Evolutionary conservation across 2,888 invertebrate genomes (phyloP), one percentile per base, ranked within the genome.

Genomic region (Plagiodera versicolora): DNA sequence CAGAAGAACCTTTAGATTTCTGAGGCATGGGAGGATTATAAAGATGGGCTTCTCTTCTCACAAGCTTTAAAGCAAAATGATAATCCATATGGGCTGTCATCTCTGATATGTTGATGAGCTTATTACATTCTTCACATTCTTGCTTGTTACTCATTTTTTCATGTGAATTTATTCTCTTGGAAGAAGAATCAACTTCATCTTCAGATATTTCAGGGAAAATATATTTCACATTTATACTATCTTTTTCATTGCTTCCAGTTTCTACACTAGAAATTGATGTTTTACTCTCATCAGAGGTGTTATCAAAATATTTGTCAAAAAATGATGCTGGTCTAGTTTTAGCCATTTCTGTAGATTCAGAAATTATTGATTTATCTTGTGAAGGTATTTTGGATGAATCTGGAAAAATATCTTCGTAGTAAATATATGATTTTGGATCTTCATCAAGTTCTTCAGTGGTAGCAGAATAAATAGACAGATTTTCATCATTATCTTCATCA

Each of bases 51-150:
- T 78, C 77, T 58, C 74, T 69, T 64, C 73, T 68, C 46, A 76
- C 72, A 59, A 79, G 69, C 71, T 78, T 73, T 61, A 79, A 63
- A 56, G 95, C 95, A 74, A 91, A 85, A 78, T 96, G 95, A 76
- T 87, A 94, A 80, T 96, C 95, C 70, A 84, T 79, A 80, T 95
- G 95, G 74, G 92, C 90, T 0, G 83, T 77, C 69, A 89, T 82
- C 61, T 89, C 89, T 62, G 84, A 83, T 2, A 84, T 68, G 8
- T 83, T 77, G 54, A 95, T 81, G 63, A 77, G 81, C 74, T 86
- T 85, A 20, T 85, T 83, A 79, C 95, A 95, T 74, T 90, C 86
- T 0, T 82, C 70, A 79, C 95, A 95, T 44, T 76, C 79, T 71
- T 85, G 16, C 16, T 39, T 39, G 16, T 20, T 16, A 44, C 20